Conservation (phyloP, 64 coral and sea anemone species). For the Porites lutea region DNA sequence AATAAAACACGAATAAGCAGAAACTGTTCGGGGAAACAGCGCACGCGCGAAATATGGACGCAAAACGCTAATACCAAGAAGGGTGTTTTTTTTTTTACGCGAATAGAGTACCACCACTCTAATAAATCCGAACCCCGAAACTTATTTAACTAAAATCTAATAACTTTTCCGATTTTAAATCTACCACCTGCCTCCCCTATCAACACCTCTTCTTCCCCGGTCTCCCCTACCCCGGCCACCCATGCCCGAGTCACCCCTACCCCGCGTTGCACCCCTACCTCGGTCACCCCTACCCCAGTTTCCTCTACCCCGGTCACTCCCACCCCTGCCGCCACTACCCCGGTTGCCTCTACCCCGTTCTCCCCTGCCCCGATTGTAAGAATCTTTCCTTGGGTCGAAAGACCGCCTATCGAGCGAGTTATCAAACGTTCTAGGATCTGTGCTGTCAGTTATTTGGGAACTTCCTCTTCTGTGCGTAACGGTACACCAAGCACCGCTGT, state of each 20-base stretch:
- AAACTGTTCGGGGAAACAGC: too few relatives aligned
- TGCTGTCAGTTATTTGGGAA: background rate
- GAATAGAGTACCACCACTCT: too few relatives aligned
- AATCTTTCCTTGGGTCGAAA: background rate
- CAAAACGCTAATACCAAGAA: too few relatives aligned
- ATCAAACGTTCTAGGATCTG: slow-evolving; percentile 19
- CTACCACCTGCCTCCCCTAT: too few relatives aligned
- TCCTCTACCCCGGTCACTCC: background rate
- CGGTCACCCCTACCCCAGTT: background rate
- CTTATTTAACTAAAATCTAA: too few relatives aligned
- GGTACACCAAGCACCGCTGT: background rate
- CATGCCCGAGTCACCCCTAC: background rate
- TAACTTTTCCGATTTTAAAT: too few relatives aligned
- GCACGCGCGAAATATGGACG: too few relatives aligned
- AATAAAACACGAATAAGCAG: too few relatives aligned
- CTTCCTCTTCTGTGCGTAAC: background rate
- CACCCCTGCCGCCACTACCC: background rate
- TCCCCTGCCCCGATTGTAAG: background rate
- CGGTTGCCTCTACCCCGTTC: background rate
- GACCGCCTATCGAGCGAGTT: background rate
- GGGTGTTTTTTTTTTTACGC: too few relatives aligned
- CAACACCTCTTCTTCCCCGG: too few relatives aligned
- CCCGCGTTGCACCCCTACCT: background rate
- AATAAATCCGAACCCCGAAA: too few relatives aligned
- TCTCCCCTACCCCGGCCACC: too few relatives aligned